Evolutionary conservation across 2,888 invertebrate species (phyloP).

Genomic region (Physocephala rufipes): DNA sequence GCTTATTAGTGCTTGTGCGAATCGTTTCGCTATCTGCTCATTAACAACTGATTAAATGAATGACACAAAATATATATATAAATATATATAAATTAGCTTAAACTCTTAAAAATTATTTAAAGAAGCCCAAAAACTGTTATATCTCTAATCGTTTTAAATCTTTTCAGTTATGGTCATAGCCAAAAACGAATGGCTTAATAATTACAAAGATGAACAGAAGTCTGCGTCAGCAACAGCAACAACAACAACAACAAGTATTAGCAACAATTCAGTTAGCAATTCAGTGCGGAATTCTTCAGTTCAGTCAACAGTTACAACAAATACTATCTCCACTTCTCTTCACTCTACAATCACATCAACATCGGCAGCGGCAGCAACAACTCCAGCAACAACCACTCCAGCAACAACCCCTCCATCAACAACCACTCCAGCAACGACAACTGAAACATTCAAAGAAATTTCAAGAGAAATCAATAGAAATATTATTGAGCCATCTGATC

Average conservation of each 20-base stretch:
- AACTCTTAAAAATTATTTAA: neutral
- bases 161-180: slow-evolving; percentile 63
- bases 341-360: slow-evolving; percentile 34
- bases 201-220: slow-evolving; percentile 54
- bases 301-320: slow-evolving; percentile 39
- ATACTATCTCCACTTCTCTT: neutral
- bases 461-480: slow-evolving; percentile 37
- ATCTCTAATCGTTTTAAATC: slow-evolving; percentile 21
- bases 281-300: slow-evolving; percentile 40
- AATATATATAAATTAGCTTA: too few species aligned
- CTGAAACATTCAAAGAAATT: slow-evolving; percentile 23
- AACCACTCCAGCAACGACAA: slow-evolving; percentile 35
- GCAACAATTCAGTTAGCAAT: slow-evolving; percentile 30
- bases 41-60: too few species aligned
- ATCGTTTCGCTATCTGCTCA: too few species aligned
- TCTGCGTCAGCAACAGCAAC: slow-evolving; percentile 45
- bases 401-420: slow-evolving; percentile 31
- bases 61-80: too few species aligned
- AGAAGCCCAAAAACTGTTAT: neutral
- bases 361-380: slow-evolving; percentile 37
- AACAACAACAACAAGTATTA: slow-evolving; percentile 37
- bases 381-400: slow-evolving; percentile 22
- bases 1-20: too few species aligned
- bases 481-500: slow-evolving; percentile 15
- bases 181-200: slow-evolving; percentile 61